Base-by-base conservation (phyloP, 2,888 invertebrate species). In the Molorchus minor region DNA sequence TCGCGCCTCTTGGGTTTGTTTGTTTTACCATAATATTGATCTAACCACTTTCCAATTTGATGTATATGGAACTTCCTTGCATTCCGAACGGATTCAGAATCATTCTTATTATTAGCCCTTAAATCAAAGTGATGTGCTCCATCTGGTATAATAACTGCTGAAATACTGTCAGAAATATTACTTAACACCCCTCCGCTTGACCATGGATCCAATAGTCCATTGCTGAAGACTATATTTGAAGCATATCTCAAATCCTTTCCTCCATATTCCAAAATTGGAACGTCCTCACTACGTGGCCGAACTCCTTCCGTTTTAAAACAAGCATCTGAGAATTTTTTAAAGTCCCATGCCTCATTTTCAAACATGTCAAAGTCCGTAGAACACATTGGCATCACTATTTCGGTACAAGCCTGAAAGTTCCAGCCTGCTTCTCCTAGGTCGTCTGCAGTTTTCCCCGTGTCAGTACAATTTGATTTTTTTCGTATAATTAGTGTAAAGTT, bases 331-430 rank as follows among this genome's bases (percentile, higher is more conserved):
- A 83, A 91, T 19, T 80, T 68, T 1, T 86, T 84, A 51, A 89
- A 84, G 80, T 93, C 85, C 96, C 96, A 98, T 0, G 84, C 75
- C 0, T 74, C 63, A 1, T 87, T 85, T 73, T 92, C 91, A 77
- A 96, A 96, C 91, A 98, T 95, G 74, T 94, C 94, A 7, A 85
- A 82, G 1, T 83, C 80, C 21, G 71, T 72, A 2, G 87, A 82
- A 79, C 98, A 98, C 84, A 92, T 88, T 0, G 98, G 98, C 94
- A 97, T 96, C 59, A 96, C 90, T 92, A 98, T 96, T 81, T 99
- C 98, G 17, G 96, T 95, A 76, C 98, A 98, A 0, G 91, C 85
- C 90, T 95, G 94, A 77, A 89, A 93, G 64, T 87, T 83, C 96
- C 96, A 97, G 0, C 90, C 92, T 3, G 76, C 68, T 10, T 87